These are phyloP conservation scores for Micronycteris hirsuta DNA, from an alignment of 2,113 vertebrate species.

Conservation along the genomic window DNA sequence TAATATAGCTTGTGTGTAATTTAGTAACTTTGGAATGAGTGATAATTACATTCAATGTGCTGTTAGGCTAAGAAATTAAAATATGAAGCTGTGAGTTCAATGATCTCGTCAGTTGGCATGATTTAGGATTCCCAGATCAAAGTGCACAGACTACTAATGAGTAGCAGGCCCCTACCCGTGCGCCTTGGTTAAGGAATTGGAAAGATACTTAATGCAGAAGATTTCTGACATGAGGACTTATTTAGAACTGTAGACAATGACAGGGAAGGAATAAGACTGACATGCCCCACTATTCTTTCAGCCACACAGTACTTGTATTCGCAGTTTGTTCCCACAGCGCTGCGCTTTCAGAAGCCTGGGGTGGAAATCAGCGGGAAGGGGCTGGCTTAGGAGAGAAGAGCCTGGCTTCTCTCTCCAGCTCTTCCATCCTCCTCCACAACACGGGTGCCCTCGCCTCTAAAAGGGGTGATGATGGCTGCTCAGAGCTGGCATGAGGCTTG, in stretches of 20 bases:
- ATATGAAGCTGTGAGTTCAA: slow-evolving; percentile 17
- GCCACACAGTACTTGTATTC: not conserved
- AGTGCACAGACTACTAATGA: slow-evolving; percentile 32
- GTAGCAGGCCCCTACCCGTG: not conserved
- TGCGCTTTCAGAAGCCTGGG: not conserved
- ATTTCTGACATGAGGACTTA: not conserved
- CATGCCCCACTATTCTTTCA: not conserved
- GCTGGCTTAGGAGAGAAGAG: not conserved
- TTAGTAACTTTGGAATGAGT: slow-evolving; percentile 38
- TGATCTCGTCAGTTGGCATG: slow-evolving; percentile 28
- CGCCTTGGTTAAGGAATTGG: not conserved
- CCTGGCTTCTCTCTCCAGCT: not conserved
- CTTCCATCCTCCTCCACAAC: not conserved
- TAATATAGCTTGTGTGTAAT: slow-evolving; percentile 36
- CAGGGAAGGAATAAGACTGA: not conserved
- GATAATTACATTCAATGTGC: slow-evolving; percentile 39
- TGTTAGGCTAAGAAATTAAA: slow-evolving; percentile 51
- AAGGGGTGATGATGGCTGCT: not conserved
- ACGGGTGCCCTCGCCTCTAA: not conserved
- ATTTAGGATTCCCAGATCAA: slow-evolving; percentile 37
- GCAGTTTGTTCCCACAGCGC: not conserved
- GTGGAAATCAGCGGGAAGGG: not conserved
- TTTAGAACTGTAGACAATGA: not conserved
- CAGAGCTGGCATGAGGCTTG: not conserved
- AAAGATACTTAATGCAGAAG: not conserved